Evolutionary conservation across 2,888 invertebrate species (phyloP), one percentile per base, ranked within the genome.

Genomic region (Caenorhabditis sp.): DNA sequence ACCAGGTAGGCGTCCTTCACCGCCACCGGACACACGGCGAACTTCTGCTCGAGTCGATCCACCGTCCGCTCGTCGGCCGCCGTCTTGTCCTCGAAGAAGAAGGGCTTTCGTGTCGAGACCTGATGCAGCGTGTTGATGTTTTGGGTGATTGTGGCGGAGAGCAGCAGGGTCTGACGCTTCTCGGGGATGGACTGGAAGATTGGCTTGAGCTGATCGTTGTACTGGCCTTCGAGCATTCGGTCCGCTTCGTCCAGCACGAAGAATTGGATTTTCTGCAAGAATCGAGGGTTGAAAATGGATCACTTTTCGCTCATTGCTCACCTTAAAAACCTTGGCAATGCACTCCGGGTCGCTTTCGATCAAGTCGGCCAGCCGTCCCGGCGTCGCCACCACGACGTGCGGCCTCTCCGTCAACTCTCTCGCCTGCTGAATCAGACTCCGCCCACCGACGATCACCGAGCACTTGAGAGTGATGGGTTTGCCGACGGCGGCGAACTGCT

Each of bases 201-300:
- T 0, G 95, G 95, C 92, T 95, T 94, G 64, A 98, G 94, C 90
- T 94, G 88, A 16, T 85, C 77, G 38, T 90, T 90, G 68, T 90
- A 91, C 79, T 93, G 93, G 82, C 94, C 93, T 88, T 94, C 94
- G 44, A 95, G 93, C 86, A 95, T 94, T 93, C 96, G 94, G 92
- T 99, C 99, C 41, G 98, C 99, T 94, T 99, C 99, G 93, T 99
- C 99, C 70, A 99, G 93, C 0, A 99, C 97, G 89, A 98, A 93
- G 93, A 95, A 96, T 90, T 95, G 95, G 0, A 97, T 94, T 89
- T 95, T 95, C 88, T 95, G 95, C 87, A 97, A 94, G 2, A 51
- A n/a, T n/a, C n/a, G n/a, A n/a, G n/a, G n/a, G n/a, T n/a, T n/a
- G n/a, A 51, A 49, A 51, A 22, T 51, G 51, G 51, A 22, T 5